Evolutionary conservation across 2,113 vertebrate species (phyloP).

Genomic region (Scophthalmus maximus): DNA sequence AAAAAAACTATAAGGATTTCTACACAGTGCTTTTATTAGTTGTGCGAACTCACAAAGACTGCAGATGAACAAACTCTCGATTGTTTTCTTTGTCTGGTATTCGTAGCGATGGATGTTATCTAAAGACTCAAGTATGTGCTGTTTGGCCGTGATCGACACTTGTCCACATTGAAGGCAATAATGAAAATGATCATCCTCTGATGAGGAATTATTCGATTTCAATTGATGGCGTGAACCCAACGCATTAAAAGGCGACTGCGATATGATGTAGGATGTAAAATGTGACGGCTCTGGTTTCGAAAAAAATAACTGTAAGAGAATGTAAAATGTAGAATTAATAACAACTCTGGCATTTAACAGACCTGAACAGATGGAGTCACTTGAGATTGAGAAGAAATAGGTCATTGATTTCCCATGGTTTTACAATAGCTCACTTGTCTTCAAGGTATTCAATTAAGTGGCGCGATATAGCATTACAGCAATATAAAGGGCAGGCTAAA

Average conservation of each 20-base stretch:
- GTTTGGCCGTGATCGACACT: conserved; percentile 5
- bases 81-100: conserved; percentile 10
- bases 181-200: not conserved
- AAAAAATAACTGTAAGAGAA: conserved; percentile 29
- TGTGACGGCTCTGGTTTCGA: not conserved
- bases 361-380: conserved; percentile 23
- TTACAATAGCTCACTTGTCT: conserved; percentile 22
- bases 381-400: conserved; percentile 1
- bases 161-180: conserved; percentile 14
- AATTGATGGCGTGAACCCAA: too few relatives aligned
- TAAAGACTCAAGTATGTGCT: conserved; percentile 3
- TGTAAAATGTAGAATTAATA: conserved; percentile 13
- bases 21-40: conserved; percentile 38
- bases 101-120: conserved; percentile 21
- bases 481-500: too few relatives aligned
- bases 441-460: not conserved
- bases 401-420: conserved; percentile 50
- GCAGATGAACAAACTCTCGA: conserved; percentile 18
- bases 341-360: conserved; percentile 18
- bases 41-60: conserved; percentile 22
- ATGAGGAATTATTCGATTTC: conserved; percentile 18
- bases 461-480: not conserved
- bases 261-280: not conserved
- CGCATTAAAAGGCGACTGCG: too few relatives aligned
- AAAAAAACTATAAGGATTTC: conserved; percentile 27